A percentile compares a stretch with the other conserved stretches of the same genome.
Evolutionary conservation across 2,113 vertebrate species (phyloP).

Genomic region (Carassius auratus): DNA sequence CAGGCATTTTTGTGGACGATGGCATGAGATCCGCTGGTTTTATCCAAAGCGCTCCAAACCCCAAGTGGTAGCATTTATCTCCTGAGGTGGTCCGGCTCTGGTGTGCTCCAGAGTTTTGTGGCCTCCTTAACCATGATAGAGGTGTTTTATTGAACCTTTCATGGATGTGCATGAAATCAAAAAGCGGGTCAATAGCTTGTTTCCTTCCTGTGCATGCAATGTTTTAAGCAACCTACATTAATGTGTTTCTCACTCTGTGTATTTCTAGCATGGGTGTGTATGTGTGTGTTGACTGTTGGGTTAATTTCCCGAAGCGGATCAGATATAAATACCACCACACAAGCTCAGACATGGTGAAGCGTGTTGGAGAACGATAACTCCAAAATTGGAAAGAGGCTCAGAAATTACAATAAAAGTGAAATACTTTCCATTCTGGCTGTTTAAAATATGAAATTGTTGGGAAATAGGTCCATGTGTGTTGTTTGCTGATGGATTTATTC

Average conservation of each 20-base stretch:
- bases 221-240: neutral
- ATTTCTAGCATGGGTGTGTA: conserved; percentile 2
- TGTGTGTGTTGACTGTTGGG: conserved; percentile 30
- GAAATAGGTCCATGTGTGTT: neutral
- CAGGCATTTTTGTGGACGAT: conserved; percentile 63
- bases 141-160: conserved; percentile 43
- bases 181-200: neutral
- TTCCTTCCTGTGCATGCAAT: neutral
- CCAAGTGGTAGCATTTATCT: conserved; percentile 63
- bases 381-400: conserved; percentile 16
- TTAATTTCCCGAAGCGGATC: conserved; percentile 36
- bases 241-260: neutral
- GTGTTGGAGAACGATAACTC: conserved; percentile 24
- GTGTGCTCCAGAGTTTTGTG: conserved; percentile 34
- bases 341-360: conserved; percentile 41
- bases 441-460: conserved; percentile 35
- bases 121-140: conserved; percentile 18
- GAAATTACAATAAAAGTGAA: conserved; percentile 19
- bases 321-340: conserved; percentile 46
- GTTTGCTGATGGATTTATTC: conserved; percentile 7
- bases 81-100: conserved; percentile 66
- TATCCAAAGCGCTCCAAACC: conserved; percentile 15
- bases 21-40: conserved; percentile 52
- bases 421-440: conserved; percentile 14
- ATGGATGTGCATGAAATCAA: neutral